Evolutionary conservation across 1,140 invertebrate species (phyloP).

Genomic region (Steinernema khuongi): DNA sequence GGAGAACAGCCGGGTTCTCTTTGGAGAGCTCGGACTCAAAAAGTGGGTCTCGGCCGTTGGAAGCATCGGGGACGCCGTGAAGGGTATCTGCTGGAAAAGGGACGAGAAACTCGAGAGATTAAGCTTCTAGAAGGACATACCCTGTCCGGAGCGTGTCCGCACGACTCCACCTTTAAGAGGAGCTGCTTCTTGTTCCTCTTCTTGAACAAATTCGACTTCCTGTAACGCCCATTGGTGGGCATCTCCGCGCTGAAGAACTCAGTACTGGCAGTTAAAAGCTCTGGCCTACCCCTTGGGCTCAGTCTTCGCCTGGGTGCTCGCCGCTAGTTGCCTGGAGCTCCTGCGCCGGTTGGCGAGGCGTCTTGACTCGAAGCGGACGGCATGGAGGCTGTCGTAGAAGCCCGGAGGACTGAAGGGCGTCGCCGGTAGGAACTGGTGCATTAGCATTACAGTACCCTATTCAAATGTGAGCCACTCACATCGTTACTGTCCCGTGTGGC

Average conservation of each 20-base stretch:
- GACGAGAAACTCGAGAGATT: neutral
- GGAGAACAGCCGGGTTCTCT: neutral
- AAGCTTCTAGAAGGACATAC: no score
- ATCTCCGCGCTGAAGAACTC: no score
- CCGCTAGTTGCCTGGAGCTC: neutral
- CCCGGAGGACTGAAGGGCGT: neutral
- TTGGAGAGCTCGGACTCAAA: neutral
- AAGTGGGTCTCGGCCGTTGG: neutral
- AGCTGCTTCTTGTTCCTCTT: conserved; percentile 4
- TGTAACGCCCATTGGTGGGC: neutral
- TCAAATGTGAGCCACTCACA: neutral
- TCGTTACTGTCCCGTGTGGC: neutral
- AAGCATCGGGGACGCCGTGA: neutral
- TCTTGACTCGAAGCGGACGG: neutral
- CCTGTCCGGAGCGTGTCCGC: no score
- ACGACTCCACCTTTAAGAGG: neutral
- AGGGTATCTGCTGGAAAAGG: neutral
- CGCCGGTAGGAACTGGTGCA: neutral
- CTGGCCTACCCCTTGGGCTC: neutral
- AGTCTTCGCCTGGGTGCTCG: neutral
- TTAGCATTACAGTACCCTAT: neutral
- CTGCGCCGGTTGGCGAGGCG: neutral
- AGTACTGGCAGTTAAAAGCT: no score
- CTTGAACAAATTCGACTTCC: neutral
- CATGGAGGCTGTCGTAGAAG: neutral